Conservation (phyloP, 1,140 invertebrate genomes). For the Protaetia brevitarsis region DNA sequence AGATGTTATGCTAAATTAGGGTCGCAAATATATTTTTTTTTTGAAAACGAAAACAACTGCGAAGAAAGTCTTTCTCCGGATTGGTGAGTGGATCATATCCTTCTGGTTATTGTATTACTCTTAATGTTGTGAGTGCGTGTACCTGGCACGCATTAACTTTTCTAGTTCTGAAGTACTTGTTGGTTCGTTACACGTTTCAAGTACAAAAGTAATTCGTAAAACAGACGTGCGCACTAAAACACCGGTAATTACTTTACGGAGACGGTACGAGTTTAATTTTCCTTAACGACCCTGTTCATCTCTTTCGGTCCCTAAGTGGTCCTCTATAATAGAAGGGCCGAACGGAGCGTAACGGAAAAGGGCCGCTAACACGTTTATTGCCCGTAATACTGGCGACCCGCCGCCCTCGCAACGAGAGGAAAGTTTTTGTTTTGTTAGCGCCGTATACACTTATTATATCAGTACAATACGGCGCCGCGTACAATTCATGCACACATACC, state of each 20-base stretch:
- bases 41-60: too few relatives aligned
- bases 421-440: conserved; percentile 14
- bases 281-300: neutral
- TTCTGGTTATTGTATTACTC: too few relatives aligned
- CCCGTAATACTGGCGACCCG: neutral
- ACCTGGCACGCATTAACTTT: too few relatives aligned
- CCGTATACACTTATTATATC: neutral
- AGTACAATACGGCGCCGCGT: neutral
- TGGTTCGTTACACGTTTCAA: too few relatives aligned
- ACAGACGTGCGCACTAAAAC: neutral
- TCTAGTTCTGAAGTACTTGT: too few relatives aligned
- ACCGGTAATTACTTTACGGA: neutral
- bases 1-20: too few relatives aligned
- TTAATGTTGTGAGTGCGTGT: too few relatives aligned
- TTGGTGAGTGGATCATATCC: too few relatives aligned
- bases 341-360: neutral
- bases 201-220: neutral
- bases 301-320: neutral
- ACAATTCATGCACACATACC: conserved; percentile 51
- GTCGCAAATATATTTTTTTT: too few relatives aligned
- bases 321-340: neutral
- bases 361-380: conserved; percentile 2
- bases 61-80: too few relatives aligned
- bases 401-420: neutral
- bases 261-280: conserved; percentile 4